Conservation (phyloP, 2,113 vertebrate genomes). For the Muntiacus muntjak region DNA sequence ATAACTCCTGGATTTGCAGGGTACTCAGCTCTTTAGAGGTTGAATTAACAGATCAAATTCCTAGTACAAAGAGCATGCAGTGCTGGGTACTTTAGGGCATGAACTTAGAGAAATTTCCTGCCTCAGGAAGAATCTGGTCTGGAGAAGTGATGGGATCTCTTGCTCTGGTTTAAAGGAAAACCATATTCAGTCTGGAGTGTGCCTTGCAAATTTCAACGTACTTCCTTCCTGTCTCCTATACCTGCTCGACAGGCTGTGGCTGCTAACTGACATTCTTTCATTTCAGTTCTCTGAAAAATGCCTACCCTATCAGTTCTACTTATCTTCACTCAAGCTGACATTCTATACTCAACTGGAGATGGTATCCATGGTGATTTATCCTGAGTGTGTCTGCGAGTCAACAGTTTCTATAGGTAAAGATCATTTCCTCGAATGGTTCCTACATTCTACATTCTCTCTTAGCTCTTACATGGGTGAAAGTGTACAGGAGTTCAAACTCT, state of each 20-base stretch:
- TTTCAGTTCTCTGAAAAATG: constrained; percentile 72
- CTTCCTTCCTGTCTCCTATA: not conserved
- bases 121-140: not conserved
- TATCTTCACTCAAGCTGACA: constrained; percentile 69
- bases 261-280: not conserved
- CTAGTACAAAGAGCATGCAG: not conserved
- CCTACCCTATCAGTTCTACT: constrained; percentile 58
- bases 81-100: not conserved
- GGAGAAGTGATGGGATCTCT: not conserved
- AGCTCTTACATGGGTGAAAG: not conserved
- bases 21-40: not conserved
- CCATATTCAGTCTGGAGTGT: not conserved
- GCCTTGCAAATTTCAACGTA: not conserved
- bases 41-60: not conserved
- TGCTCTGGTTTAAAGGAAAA: constrained; percentile 16
- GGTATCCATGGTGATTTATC: constrained; percentile 65
- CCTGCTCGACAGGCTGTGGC: not conserved
- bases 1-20: not conserved
- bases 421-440: fast-evolving
- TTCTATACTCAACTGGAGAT: constrained; percentile 62
- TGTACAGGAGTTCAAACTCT: not conserved
- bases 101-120: constrained; percentile 31
- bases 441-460: not conserved
- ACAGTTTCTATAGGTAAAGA: constrained; percentile 65
- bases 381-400: constrained; percentile 74